Evolutionary conservation across 2,888 invertebrate genomes (phyloP).

Genomic region (Agonopterix subpropinquella): DNA sequence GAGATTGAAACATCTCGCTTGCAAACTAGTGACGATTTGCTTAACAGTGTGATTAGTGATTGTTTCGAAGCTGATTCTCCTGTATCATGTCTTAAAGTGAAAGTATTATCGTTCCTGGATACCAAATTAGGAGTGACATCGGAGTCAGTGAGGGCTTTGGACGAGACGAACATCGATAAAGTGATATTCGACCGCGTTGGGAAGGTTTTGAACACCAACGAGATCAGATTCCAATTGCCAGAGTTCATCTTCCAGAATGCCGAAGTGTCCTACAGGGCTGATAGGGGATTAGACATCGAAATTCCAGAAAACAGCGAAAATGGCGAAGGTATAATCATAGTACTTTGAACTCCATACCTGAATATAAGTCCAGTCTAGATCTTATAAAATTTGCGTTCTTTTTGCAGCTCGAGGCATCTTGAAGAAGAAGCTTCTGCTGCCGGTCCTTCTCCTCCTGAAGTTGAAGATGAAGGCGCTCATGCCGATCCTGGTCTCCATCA

Average conservation of each 20-base stretch:
- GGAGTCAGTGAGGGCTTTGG: conserved; percentile 77
- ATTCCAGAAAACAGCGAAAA: conserved; percentile 68
- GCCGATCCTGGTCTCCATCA: conserved; percentile 86
- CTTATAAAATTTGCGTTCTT: not conserved
- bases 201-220: conserved; percentile 83
- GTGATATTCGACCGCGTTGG: conserved; percentile 84
- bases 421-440: conserved; percentile 89
- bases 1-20: conserved; percentile 74
- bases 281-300: conserved; percentile 79
- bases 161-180: conserved; percentile 80
- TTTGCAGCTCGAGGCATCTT: conserved; percentile 83
- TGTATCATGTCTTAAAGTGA: conserved; percentile 83
- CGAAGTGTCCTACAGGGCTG: conserved; percentile 80
- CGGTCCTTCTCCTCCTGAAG: conserved; percentile 85
- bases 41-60: conserved; percentile 82
- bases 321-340: conserved; percentile 67
- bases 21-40: conserved; percentile 80
- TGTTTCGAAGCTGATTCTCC: conserved; percentile 82
- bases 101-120: conserved; percentile 85
- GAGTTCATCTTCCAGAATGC: conserved; percentile 81
- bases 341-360: not conserved
- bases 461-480: conserved; percentile 89
- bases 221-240: conserved; percentile 83
- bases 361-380: no score
- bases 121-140: conserved; percentile 78